A percentile compares a stretch with the other conserved stretches of the same genome.
These are phyloP conservation scores for Pachliopta kotzebuea DNA, from an alignment of 2,888 invertebrate genomes.

Conservation along the genomic window DNA sequence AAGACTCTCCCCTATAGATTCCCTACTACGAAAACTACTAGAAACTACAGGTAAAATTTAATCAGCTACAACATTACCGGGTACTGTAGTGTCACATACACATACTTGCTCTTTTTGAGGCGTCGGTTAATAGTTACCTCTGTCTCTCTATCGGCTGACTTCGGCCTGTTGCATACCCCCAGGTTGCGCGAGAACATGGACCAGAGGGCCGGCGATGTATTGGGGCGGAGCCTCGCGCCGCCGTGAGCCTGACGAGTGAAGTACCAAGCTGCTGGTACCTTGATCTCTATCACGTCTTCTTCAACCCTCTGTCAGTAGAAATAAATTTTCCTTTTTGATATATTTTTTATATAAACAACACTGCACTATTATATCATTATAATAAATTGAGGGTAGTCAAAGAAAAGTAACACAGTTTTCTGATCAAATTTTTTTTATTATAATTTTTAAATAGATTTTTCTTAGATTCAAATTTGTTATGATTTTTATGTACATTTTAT, in stretches of 20 bases:
- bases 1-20: too few relatives aligned
- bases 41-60: too few relatives aligned
- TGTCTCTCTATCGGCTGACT: slow-evolving; percentile 41
- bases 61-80: not conserved
- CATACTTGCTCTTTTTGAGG: not conserved
- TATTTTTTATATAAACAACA: not conserved
- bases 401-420: too few relatives aligned
- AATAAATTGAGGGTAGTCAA: too few relatives aligned
- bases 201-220: slow-evolving; percentile 37
- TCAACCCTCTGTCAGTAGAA: slow-evolving; percentile 37
- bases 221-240: slow-evolving; percentile 36
- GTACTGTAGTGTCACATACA: not conserved
- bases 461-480: too few relatives aligned
- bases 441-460: too few relatives aligned
- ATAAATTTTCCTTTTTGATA: not conserved
- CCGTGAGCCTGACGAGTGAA: slow-evolving; percentile 47
- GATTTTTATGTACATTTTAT: too few relatives aligned
- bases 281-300: slow-evolving; percentile 46
- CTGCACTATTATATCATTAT: too few relatives aligned
- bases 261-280: slow-evolving; percentile 43
- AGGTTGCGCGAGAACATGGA: slow-evolving; percentile 49
- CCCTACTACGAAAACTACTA: too few relatives aligned
- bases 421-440: too few relatives aligned
- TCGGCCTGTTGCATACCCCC: slow-evolving; percentile 35
- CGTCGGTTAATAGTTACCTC: slow-evolving; percentile 41